Evolutionary conservation across 1,140 invertebrate genomes (phyloP), one percentile per base, ranked within the genome.

Genomic region (Danaus melanippus): DNA sequence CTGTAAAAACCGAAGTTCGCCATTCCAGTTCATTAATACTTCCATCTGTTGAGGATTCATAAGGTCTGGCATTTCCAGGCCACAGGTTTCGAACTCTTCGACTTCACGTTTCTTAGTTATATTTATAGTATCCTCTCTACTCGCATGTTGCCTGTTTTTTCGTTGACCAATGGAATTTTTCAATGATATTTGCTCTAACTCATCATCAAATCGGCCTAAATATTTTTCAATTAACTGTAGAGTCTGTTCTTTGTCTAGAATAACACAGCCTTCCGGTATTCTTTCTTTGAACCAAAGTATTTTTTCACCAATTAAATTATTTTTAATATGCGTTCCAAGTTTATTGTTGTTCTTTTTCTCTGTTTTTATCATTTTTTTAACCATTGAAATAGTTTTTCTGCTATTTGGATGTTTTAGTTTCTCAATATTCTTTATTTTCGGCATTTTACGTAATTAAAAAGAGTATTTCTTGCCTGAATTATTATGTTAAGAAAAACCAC

Each of bases 371-470:
- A 90, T 82, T 71, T 93, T 91, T 72, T 91, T 93, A 2, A 88
- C 86, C 40, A 94, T 77, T 10, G 92, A 90, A 59, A 90, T 87
- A 1, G 92, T 92, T 86, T 94, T 94, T 62, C 93, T 89, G 62
- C 93, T 94, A 69, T 93, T 93, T 8, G 93, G 93, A 84, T 95
- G 93, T 69, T 93, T 93, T 50, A 89, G 87, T 76, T 92, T 90
- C 17, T 88, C 79, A 10, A 92, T 60, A 64, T 62, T 77, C 48
- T 72, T 87, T 48, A 71, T 50, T 60, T 82, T 83, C 43, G 78
- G 76, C 84, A 87, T 87, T 69, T 67, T 70, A 15, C 15, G 15
- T 15, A 15, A 15, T 15, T 15, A 15, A 15, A 15, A 1, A 15
- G n/a, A 15, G 15, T 15, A 15, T 15, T 15, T 3, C 15, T 15